Evolutionary conservation across 2,888 invertebrate species (phyloP).

Genomic region (Xestia sexstrigata): DNA sequence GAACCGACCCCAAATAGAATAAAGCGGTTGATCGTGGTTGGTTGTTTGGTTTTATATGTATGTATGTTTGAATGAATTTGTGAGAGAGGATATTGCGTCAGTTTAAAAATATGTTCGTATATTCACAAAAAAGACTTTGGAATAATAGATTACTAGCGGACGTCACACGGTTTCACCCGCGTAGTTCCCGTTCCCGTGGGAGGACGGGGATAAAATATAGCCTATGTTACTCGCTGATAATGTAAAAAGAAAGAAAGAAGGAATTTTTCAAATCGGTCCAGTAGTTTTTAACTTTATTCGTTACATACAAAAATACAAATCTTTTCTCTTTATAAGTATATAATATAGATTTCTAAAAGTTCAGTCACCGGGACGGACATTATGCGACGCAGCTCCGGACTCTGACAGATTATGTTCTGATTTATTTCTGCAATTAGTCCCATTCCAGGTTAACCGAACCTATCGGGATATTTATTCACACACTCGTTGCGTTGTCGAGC

Average conservation of each 20-base stretch:
- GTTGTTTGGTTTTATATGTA: background rate
- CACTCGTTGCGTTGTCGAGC: background rate
- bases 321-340: too few species aligned
- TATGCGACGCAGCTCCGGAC: background rate
- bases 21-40: slow-evolving; percentile 14
- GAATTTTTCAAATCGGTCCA: too few species aligned
- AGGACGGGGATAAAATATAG: too few species aligned
- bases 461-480: background rate
- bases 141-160: background rate
- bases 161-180: too few species aligned
- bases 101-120: background rate
- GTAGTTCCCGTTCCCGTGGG: too few species aligned
- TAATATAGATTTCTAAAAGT: background rate
- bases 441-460: background rate
- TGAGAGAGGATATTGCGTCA: background rate
- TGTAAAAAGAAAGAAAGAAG: too few species aligned
- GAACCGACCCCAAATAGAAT: too few species aligned
- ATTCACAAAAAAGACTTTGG: background rate
- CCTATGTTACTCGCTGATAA: too few species aligned
- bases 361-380: background rate
- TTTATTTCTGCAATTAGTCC: background rate
- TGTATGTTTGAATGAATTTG: background rate
- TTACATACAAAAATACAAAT: too few species aligned
- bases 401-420: background rate
- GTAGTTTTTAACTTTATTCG: too few species aligned